phyloP scores from a whole-genome alignment of 2,888 invertebrate genomes.

The Drosophila stalkeri region DNA sequence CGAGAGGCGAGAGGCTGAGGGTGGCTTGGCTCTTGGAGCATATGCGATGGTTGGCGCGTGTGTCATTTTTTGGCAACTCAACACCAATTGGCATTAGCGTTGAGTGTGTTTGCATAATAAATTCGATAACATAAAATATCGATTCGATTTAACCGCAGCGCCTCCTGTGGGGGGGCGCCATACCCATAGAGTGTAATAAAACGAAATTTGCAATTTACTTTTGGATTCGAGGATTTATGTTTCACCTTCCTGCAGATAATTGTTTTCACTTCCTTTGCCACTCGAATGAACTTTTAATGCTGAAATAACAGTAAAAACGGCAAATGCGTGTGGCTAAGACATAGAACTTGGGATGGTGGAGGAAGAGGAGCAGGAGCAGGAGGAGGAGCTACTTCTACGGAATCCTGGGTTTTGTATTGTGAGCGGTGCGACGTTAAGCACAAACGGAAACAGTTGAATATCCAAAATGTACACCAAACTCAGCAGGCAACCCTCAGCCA shows the following conservation, averaged over 20 bases:
- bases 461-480: slow-evolving; percentile 49
- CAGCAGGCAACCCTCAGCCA: not conserved
- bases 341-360: not conserved
- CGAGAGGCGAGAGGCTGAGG: not conserved
- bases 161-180: slow-evolving; percentile 31
- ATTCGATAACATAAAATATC: slow-evolving; percentile 82
- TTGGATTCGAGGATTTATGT: slow-evolving; percentile 80
- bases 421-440: slow-evolving; percentile 51
- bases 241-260: slow-evolving; percentile 83
- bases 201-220: slow-evolving; percentile 82
- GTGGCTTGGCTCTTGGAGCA: slow-evolving; percentile 9
- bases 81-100: slow-evolving; percentile 66
- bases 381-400: not conserved
- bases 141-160: slow-evolving; percentile 81
- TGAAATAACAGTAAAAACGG: slow-evolving; percentile 72
- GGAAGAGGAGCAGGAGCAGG: not conserved
- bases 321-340: slow-evolving; percentile 43
- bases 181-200: slow-evolving; percentile 72
- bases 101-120: slow-evolving; percentile 80
- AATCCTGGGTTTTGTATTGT: slow-evolving; percentile 12
- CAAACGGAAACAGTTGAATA: slow-evolving; percentile 67
- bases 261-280: slow-evolving; percentile 81
- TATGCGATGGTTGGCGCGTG: slow-evolving; percentile 33
- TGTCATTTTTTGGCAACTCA: slow-evolving; percentile 70
- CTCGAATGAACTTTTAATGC: slow-evolving; percentile 81